Percentiles rank a stretch among this genome's conserved stretches.
These are phyloP conservation scores for Grus americana DNA, from an alignment of 2,113 vertebrate genomes.

Conservation along the genomic window DNA sequence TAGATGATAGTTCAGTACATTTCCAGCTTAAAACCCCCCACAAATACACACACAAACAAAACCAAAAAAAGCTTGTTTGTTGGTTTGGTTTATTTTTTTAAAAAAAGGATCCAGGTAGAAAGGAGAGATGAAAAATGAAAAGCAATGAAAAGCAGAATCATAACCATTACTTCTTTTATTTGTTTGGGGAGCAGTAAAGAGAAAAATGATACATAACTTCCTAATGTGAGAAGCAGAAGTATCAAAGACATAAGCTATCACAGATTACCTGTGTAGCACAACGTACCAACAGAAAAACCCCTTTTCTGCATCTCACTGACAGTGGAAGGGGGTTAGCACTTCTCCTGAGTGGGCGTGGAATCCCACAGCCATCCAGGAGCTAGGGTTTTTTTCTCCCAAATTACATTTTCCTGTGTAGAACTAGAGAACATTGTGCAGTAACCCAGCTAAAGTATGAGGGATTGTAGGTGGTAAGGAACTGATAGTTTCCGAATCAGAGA, in stretches of 20 bases:
- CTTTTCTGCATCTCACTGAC: neutral
- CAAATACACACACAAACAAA: neutral
- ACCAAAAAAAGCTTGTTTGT: neutral
- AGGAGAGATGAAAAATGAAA: neutral
- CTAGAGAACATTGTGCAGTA: neutral
- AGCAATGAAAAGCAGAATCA: neutral
- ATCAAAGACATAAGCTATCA: neutral
- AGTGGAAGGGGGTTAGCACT: neutral
- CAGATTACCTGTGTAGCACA: neutral
- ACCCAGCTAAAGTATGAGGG: neutral
- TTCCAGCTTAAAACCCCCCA: neutral
- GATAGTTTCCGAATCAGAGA: neutral
- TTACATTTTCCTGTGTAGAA: neutral
- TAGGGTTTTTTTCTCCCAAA: neutral
- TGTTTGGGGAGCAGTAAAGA: neutral
- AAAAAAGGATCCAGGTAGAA: neutral
- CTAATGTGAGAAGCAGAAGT: neutral
- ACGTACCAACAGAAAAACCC: neutral
- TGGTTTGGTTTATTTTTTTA: too few relatives aligned
- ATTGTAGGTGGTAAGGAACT: neutral
- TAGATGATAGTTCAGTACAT: neutral
- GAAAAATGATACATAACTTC: neutral
- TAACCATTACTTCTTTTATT: neutral
- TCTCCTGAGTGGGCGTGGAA: neutral
- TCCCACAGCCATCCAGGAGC: neutral